Percentiles rank a stretch among this genome's conserved stretches.
Conservation (phyloP, 2,113 vertebrate genomes). For the Stegostoma tigrinum region DNA sequence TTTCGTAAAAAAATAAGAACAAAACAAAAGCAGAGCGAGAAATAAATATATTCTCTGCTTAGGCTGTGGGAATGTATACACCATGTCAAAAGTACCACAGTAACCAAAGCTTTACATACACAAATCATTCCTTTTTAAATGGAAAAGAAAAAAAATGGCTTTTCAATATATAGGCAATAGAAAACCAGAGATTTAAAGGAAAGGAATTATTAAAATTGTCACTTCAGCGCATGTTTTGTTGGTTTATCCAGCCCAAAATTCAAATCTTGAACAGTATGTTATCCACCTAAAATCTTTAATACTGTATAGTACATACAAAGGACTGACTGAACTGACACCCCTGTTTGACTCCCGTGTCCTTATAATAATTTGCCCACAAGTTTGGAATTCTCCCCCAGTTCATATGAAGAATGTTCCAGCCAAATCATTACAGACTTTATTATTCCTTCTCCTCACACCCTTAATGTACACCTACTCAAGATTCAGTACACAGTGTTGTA, state of each 20-base stretch:
- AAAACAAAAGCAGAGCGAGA: not conserved
- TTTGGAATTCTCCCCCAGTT: not conserved
- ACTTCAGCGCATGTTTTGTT: not conserved
- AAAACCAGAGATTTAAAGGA: constrained; percentile 27
- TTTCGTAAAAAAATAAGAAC: not conserved
- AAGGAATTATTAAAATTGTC: constrained; percentile 18
- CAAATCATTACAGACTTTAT: not conserved
- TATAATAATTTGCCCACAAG: not conserved
- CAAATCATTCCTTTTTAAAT: not conserved
- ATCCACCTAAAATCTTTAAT: not conserved
- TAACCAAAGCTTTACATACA: constrained; percentile 21
- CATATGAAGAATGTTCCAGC: not conserved
- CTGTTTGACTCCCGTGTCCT: not conserved
- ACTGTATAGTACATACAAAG: constrained; percentile 30
- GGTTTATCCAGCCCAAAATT: not conserved
- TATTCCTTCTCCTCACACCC: not conserved
- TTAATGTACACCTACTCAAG: not conserved
- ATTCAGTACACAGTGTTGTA: not conserved
- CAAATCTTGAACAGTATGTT: constrained; percentile 3
- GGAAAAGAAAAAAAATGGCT: not conserved
- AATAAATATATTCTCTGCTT: constrained; percentile 34
- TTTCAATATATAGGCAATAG: constrained; percentile 3
- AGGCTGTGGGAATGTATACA: constrained; percentile 27
- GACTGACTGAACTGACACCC: not conserved
- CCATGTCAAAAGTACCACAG: constrained; percentile 11